phyloP scores from a whole-genome alignment of 2,113 vertebrate genomes.

The Cervus canadensis region DNA sequence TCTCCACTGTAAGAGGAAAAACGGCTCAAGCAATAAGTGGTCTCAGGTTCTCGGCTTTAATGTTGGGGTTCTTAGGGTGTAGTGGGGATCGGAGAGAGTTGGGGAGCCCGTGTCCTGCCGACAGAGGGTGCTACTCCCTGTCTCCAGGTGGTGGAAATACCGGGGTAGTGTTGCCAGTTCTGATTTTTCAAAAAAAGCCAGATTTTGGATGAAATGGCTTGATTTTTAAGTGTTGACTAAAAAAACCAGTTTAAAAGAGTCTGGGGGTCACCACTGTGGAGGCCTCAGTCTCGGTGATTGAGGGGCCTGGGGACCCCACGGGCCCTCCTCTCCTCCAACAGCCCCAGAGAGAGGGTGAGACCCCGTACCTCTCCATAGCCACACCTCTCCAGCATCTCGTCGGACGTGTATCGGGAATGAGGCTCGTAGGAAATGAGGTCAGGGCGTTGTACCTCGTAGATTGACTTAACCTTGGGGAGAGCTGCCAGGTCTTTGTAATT shows the following conservation, averaged over 20 bases:
- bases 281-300: not conserved
- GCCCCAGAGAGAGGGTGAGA: conserved; percentile 2
- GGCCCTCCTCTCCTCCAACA: not conserved
- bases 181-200: not conserved
- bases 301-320: not conserved
- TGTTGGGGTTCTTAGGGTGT: not conserved
- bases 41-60: not conserved
- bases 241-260: not conserved
- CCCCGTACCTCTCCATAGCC: conserved; percentile 96
- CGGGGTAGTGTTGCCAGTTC: not conserved
- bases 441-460: conserved; percentile 97
- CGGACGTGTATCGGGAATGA: conserved; percentile 95
- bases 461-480: conserved; percentile 99
- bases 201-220: not conserved
- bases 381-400: conserved; percentile 97
- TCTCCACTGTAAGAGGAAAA: not conserved
- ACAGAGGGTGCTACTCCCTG: not conserved
- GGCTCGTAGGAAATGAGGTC: conserved; percentile 97
- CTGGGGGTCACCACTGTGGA: not conserved
- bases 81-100: not conserved
- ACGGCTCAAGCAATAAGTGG: not conserved
- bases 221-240: not conserved
- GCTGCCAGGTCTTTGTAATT: conserved; percentile 99
- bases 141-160: not conserved
- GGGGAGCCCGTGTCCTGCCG: not conserved